Conservation (phyloP, 2,888 invertebrate species). For the Cynaeus angustus region DNA sequence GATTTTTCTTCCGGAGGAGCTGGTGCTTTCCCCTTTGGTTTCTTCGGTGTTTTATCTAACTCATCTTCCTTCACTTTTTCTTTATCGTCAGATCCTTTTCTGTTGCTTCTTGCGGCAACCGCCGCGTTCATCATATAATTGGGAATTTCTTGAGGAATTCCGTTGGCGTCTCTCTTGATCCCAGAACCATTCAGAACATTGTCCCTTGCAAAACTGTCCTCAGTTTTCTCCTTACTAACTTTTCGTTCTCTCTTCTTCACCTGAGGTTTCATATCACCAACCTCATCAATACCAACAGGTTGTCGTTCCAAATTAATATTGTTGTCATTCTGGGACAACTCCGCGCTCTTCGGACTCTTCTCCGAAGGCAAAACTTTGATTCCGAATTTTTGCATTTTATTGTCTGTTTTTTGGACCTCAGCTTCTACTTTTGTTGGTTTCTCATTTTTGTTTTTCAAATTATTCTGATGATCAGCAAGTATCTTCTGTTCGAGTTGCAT, state of each 20-base stretch:
- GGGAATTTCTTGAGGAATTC: constrained; percentile 82
- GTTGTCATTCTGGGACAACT: constrained; percentile 69
- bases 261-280: constrained; percentile 70
- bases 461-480: constrained; percentile 61
- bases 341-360: constrained; percentile 67
- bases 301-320: constrained; percentile 60
- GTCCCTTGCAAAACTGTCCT: constrained; percentile 67
- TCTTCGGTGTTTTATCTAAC: constrained; percentile 73
- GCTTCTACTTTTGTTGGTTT: constrained; percentile 67
- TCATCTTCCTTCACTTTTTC: constrained; percentile 60
- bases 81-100: constrained; percentile 73
- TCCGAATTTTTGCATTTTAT: constrained; percentile 79
- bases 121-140: constrained; percentile 83
- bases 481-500: constrained; percentile 66
- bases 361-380: constrained; percentile 77
- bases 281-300: constrained; percentile 70
- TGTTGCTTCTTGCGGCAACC: constrained; percentile 79
- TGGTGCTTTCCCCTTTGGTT: constrained; percentile 83
- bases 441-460: constrained; percentile 60
- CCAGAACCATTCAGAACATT: constrained; percentile 75
- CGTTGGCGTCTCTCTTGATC: constrained; percentile 76
- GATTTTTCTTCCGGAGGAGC: constrained; percentile 74
- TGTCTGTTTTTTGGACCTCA: constrained; percentile 75
- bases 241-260: constrained; percentile 73
- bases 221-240: constrained; percentile 61